A percentile compares a stretch with the other conserved stretches of the same genome.
Conservation (phyloP, 1,140 invertebrate genomes). For the Drosophila fuyamai region DNA sequence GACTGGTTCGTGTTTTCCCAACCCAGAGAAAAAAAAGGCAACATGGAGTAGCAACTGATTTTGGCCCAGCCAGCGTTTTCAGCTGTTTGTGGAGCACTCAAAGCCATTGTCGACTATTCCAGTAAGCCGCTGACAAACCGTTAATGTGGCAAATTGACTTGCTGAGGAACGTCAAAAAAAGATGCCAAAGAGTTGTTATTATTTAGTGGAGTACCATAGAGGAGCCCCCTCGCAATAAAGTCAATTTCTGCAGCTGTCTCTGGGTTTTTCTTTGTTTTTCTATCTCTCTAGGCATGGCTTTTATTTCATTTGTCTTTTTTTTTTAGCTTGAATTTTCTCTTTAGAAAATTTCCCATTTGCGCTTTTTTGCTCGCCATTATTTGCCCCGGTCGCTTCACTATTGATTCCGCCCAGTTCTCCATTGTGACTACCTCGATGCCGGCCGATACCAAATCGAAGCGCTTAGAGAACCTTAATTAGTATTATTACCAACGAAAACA, state of each 20-base stretch:
- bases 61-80: slow-evolving; percentile 23
- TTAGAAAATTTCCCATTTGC: slow-evolving; percentile 61
- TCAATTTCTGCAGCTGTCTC: slow-evolving; percentile 46
- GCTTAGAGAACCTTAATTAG: slow-evolving; percentile 70
- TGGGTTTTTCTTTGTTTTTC: slow-evolving; percentile 28
- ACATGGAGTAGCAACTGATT: slow-evolving; percentile 24
- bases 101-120: slow-evolving; percentile 43
- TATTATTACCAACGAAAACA: slow-evolving; percentile 79
- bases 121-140: slow-evolving; percentile 45
- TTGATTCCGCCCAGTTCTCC: slow-evolving; percentile 47
- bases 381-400: slow-evolving; percentile 40
- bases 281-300: slow-evolving; percentile 20
- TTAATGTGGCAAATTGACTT: slow-evolving; percentile 70
- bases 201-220: slow-evolving; percentile 7
- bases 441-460: slow-evolving; percentile 39
- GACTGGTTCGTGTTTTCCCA: slow-evolving; percentile 69
- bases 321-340: slow-evolving; percentile 57
- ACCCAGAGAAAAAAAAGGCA: slow-evolving; percentile 41
- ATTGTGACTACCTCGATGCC: slow-evolving; percentile 20
- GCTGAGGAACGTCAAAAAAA: slow-evolving; percentile 38
- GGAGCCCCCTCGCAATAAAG: neutral
- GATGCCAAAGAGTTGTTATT: slow-evolving; percentile 56
- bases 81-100: slow-evolving; percentile 39
- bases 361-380: slow-evolving; percentile 44
- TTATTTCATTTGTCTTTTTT: slow-evolving; percentile 39